Evolutionary conservation across 2,888 invertebrate genomes (phyloP).

Genomic region (Dasypogon diadema): DNA sequence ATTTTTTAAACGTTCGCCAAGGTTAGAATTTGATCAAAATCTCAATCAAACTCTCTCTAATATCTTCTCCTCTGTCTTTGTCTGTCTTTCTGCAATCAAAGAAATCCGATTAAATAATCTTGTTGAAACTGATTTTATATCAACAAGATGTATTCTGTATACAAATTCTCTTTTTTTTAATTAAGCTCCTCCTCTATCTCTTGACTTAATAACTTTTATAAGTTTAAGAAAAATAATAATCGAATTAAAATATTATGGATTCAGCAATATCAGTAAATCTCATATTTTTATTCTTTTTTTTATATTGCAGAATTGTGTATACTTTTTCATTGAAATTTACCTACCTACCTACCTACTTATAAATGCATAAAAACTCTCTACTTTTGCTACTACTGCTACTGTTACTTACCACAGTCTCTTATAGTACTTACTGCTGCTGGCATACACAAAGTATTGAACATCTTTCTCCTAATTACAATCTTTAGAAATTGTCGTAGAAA

Average conservation of each 20-base stretch:
- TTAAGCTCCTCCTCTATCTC: slow-evolving; percentile 13
- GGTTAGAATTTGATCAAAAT: slow-evolving; percentile 61
- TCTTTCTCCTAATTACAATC: slow-evolving; percentile 43
- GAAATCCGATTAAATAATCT: background rate
- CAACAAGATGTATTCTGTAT: slow-evolving; percentile 1
- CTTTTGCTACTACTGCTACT: slow-evolving; percentile 50
- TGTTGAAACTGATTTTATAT: slow-evolving; percentile 6
- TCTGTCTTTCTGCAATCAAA: slow-evolving; percentile 59
- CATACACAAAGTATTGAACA: slow-evolving; percentile 46
- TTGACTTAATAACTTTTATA: slow-evolving; percentile 10
- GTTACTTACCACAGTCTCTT: slow-evolving; percentile 34
- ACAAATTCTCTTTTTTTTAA: slow-evolving; percentile 1
- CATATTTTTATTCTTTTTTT: slow-evolving; percentile 1
- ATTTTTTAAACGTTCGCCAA: slow-evolving; percentile 61
- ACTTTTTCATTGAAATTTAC: slow-evolving; percentile 40
- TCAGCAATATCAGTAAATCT: background rate
- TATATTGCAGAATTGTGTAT: background rate
- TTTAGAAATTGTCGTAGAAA: slow-evolving; percentile 46
- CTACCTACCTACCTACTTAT: slow-evolving; percentile 31
- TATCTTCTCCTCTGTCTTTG: slow-evolving; percentile 60
- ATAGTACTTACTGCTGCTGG: slow-evolving; percentile 52
- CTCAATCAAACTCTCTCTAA: slow-evolving; percentile 55
- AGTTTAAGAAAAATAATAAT: background rate
- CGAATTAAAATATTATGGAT: background rate
- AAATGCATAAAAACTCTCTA: slow-evolving; percentile 36